Percentiles rank a stretch among this genome's conserved stretches.
phyloP scores from a whole-genome alignment of 2,797 vertebrate species.

The Sciurus vulgaris region DNA sequence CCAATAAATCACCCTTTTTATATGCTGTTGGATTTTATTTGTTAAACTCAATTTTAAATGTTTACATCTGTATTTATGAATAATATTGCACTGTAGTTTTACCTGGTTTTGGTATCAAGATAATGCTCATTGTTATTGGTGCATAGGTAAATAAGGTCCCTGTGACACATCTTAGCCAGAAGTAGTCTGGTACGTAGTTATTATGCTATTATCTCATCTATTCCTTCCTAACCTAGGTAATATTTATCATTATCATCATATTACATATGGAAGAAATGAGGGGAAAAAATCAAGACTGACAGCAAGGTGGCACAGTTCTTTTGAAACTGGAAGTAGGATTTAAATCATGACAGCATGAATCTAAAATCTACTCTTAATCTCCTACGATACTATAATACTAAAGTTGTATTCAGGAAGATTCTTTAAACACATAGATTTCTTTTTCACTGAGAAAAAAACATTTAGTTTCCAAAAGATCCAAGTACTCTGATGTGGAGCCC shows the following conservation, averaged over 20 bases:
- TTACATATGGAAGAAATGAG: neutral
- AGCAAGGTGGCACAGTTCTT: neutral
- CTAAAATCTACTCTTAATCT: conserved; percentile 38
- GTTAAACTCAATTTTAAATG: conserved; percentile 28
- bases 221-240: neutral
- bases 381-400: neutral
- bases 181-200: neutral
- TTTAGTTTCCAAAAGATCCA: conserved; percentile 4
- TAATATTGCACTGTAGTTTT: neutral
- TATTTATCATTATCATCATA: neutral
- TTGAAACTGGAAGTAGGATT: conserved; percentile 32
- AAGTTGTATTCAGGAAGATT: neutral
- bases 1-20: neutral
- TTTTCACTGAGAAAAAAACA: conserved; percentile 29
- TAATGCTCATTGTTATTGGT: conserved; percentile 3
- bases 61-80: conserved; percentile 11
- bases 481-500: neutral
- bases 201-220: neutral
- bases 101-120: conserved; percentile 32
- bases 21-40: neutral
- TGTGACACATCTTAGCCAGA: neutral
- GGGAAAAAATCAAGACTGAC: neutral
- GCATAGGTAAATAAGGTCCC: neutral
- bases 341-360: conserved; percentile 22
- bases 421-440: conserved; percentile 24